Conservation (phyloP, 2,797 vertebrate species). For the Scyliorhinus canicula region DNA sequence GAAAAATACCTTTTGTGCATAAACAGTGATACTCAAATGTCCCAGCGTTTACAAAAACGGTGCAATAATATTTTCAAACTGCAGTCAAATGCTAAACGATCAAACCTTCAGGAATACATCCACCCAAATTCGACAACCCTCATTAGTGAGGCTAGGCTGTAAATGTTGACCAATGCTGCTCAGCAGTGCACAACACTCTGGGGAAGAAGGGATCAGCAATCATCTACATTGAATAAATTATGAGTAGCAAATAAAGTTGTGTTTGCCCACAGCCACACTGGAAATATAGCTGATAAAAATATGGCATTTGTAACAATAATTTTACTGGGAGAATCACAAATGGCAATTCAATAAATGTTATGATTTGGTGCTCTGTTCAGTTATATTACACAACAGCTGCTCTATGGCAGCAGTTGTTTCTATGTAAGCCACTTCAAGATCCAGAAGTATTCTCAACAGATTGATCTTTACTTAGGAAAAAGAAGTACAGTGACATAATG, state of each 20-base stretch:
- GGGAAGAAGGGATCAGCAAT: neutral
- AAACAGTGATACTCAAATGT: neutral
- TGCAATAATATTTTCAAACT: neutral
- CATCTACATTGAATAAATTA: neutral
- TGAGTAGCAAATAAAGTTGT: neutral
- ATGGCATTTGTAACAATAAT: neutral
- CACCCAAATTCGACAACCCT: neutral
- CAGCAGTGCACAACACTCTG: neutral
- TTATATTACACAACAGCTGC: neutral
- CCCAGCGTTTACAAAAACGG: neutral
- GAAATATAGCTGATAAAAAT: neutral
- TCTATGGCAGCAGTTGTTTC: neutral
- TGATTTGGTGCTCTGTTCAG: neutral
- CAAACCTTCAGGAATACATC: neutral
- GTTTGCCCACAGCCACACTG: neutral
- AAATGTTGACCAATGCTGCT: neutral
- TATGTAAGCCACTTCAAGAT: neutral
- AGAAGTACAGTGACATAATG: neutral
- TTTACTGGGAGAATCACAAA: neutral
- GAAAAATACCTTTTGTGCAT: neutral
- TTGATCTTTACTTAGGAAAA: neutral
- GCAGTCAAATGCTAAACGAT: neutral
- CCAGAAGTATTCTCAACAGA: neutral
- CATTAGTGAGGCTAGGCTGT: neutral
- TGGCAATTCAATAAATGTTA: neutral